These are phyloP conservation scores for Sycophila texana DNA, from an alignment of 2,888 invertebrate genomes.

Conservation along the genomic window DNA sequence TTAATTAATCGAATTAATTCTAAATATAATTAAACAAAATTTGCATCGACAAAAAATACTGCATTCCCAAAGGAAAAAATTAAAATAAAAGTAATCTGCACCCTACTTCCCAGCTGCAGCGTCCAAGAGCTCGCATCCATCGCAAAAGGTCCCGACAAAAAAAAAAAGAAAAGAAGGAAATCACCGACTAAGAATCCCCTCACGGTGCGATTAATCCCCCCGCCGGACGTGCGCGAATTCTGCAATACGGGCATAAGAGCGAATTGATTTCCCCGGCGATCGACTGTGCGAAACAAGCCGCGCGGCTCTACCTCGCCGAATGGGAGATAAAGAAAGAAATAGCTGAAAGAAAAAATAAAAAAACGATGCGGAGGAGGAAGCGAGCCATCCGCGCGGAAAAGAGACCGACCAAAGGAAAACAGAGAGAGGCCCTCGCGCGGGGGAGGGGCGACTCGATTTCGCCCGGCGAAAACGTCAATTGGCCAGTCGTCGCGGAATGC, in stretches of 20 bases:
- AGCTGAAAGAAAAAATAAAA: not conserved
- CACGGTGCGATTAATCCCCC: not conserved
- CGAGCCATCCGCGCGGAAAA: not conserved
- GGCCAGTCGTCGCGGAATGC: not conserved
- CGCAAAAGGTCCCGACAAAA: too few species aligned
- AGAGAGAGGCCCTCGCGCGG: not conserved
- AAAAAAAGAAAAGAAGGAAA: too few species aligned
- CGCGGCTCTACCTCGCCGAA: not conserved
- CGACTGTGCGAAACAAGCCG: not conserved
- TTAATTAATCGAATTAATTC: too few species aligned
- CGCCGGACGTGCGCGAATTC: slow-evolving; percentile 11
- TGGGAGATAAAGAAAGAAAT: not conserved
- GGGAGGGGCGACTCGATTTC: not conserved
- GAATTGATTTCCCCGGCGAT: slow-evolving; percentile 41
- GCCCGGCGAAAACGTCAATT: slow-evolving; percentile 17
- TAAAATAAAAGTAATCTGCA: too few species aligned
- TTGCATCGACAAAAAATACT: too few species aligned
- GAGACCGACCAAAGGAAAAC: not conserved
- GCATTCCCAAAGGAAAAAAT: too few species aligned
- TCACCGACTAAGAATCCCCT: too few species aligned
- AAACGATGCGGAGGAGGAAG: not conserved
- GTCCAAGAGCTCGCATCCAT: too few species aligned
- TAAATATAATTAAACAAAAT: too few species aligned
- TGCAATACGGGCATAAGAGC: slow-evolving; percentile 26
- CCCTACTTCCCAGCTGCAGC: too few species aligned